phyloP scores from a whole-genome alignment of 92 coral and sea anemone genomes.

The Phymanthus crucifer region DNA sequence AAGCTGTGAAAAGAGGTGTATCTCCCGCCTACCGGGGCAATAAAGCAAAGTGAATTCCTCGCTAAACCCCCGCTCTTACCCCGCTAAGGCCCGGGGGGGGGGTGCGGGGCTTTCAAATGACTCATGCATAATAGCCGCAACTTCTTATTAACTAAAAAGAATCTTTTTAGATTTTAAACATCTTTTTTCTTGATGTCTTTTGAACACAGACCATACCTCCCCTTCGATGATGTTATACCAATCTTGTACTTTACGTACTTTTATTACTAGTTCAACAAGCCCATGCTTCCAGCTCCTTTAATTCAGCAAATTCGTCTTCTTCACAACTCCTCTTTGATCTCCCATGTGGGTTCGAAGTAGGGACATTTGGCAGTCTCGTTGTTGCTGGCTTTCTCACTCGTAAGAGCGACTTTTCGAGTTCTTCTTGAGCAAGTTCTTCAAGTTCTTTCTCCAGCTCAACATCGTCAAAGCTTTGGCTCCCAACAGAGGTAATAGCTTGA shows the following conservation, averaged over 20 bases:
- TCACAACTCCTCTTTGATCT: constrained; percentile 15
- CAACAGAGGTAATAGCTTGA: constrained; percentile 64
- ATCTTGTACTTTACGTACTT: not conserved
- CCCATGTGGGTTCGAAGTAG: constrained; percentile 36
- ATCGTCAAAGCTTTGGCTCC: constrained; percentile 59
- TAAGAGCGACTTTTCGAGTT: constrained; percentile 32
- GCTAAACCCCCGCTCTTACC: no score
- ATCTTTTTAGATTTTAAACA: no score
- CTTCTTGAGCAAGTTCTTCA: constrained; percentile 65
- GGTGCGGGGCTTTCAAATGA: no score
- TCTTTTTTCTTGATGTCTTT: no score
- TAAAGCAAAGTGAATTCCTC: no score
- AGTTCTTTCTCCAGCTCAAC: constrained; percentile 56
- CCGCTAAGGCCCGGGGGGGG: no score
- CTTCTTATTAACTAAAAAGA: no score
- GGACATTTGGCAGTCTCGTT: constrained; percentile 62
- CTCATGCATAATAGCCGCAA: no score
- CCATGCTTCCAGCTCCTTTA: constrained; percentile 74
- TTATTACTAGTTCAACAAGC: constrained; percentile 13
- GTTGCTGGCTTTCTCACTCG: constrained; percentile 39
- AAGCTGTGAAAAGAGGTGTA: no score
- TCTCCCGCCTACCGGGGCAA: no score
- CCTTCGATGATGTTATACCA: not conserved
- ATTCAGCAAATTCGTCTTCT: constrained; percentile 65
- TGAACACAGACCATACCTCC: no score